phyloP scores from a whole-genome alignment of 2,113 vertebrate genomes.

The Saguinus midas region DNA sequence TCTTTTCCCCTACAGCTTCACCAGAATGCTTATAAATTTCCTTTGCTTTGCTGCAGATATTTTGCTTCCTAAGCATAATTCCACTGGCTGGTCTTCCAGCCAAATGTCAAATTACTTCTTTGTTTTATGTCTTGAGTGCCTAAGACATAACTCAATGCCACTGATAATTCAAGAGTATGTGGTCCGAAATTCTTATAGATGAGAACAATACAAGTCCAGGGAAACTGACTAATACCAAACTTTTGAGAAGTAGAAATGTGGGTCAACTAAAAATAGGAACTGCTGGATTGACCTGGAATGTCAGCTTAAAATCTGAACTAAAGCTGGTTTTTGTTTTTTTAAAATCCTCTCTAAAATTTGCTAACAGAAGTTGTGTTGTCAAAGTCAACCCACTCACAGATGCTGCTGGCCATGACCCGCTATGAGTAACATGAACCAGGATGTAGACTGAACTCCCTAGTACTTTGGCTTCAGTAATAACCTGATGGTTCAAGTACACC shows the following conservation, averaged over 20 bases:
- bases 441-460: not conserved
- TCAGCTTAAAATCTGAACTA: not conserved
- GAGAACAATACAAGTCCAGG: not conserved
- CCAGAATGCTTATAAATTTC: not conserved
- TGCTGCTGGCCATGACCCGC: not conserved
- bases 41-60: not conserved
- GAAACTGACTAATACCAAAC: not conserved
- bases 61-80: conserved; percentile 48
- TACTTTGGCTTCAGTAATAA: not conserved
- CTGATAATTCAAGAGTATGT: not conserved
- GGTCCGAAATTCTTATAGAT: not conserved
- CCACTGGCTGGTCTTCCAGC: not conserved
- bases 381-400: not conserved
- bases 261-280: not conserved
- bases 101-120: not conserved
- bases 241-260: conserved; percentile 41
- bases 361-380: not conserved
- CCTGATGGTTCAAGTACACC: not conserved
- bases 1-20: not conserved
- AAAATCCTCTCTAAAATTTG: not conserved
- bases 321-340: not conserved
- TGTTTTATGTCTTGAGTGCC: conserved; percentile 15
- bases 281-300: not conserved
- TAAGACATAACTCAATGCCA: not conserved
- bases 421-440: not conserved